Conservation (phyloP, 2,888 invertebrate species). For the Ditylenchus weischeri region DNA sequence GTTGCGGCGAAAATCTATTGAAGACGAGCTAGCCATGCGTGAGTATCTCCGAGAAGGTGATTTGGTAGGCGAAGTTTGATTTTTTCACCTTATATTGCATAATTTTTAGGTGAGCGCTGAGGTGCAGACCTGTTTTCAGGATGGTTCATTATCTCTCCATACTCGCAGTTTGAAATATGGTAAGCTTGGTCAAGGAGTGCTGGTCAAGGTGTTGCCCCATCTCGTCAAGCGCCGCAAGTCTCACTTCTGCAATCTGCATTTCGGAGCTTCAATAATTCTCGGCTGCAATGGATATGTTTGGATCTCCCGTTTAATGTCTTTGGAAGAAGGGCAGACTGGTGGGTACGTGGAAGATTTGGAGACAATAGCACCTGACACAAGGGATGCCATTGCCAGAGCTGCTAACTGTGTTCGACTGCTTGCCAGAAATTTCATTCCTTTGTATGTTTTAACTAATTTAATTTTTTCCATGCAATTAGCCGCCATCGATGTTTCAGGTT, state of each 20-base stretch:
- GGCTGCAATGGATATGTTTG: constrained; percentile 79
- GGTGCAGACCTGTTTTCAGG: constrained; percentile 85
- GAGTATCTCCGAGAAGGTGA: constrained; percentile 90
- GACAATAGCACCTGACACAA: not conserved
- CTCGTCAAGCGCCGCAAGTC: constrained; percentile 87
- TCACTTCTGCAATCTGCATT: constrained; percentile 87
- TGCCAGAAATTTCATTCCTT: constrained; percentile 79
- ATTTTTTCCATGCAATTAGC: too few relatives aligned
- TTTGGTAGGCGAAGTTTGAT: constrained; percentile 70
- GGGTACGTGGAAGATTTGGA: constrained; percentile 76
- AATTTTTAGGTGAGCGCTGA: constrained; percentile 63
- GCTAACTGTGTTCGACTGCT: constrained; percentile 84
- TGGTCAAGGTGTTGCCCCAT: constrained; percentile 74
- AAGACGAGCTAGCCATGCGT: constrained; percentile 97
- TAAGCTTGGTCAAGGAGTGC: constrained; percentile 68
- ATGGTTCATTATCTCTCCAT: constrained; percentile 86
- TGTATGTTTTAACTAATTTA: constrained; percentile 59
- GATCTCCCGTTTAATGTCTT: constrained; percentile 32
- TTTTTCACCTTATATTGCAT: not conserved
- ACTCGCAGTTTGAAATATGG: constrained; percentile 95
- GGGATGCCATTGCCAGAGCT: constrained; percentile 76
- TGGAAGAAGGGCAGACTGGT: constrained; percentile 60
- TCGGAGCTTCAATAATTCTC: constrained; percentile 85
- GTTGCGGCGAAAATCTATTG: constrained; percentile 71
- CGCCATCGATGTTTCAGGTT: constrained; percentile 60